Conservation (phyloP, 2,888 invertebrate genomes). For the Phalera bucephala region DNA sequence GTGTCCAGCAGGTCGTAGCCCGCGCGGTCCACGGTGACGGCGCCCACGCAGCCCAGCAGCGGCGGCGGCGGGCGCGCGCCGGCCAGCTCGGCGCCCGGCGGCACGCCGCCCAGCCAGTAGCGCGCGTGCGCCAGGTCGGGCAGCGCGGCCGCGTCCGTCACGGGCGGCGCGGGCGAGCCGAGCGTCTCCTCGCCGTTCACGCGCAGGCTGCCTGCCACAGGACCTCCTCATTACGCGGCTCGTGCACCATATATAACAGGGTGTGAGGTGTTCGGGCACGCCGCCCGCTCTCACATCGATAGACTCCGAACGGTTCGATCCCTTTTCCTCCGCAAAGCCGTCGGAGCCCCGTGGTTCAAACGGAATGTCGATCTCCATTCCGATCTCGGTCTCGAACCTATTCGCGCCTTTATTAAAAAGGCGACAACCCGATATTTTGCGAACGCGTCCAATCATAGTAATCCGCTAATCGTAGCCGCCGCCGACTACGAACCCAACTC, state of each 20-base stretch:
- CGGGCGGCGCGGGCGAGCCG: slow-evolving; percentile 86
- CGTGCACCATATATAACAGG: slow-evolving; percentile 3
- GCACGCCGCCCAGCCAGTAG: slow-evolving; percentile 93
- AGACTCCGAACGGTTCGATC: too few relatives aligned
- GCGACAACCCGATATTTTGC: too few relatives aligned
- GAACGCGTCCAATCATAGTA: too few relatives aligned
- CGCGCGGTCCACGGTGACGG: slow-evolving; percentile 87
- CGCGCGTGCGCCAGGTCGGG: slow-evolving; percentile 87
- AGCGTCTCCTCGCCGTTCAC: slow-evolving; percentile 87
- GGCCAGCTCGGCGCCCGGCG: slow-evolving; percentile 81
- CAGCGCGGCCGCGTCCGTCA: slow-evolving; percentile 79
- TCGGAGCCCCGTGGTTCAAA: too few relatives aligned
- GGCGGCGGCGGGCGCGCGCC: slow-evolving; percentile 51
- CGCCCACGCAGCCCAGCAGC: slow-evolving; percentile 93
- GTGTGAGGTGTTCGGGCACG: too few relatives aligned
- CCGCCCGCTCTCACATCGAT: too few relatives aligned
- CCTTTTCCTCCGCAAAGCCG: too few relatives aligned
- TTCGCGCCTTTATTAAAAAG: too few relatives aligned
- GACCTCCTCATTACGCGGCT: slow-evolving; percentile 38
- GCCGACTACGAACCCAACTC: too few relatives aligned
- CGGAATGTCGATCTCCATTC: too few relatives aligned
- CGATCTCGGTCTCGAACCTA: too few relatives aligned
- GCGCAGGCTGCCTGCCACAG: slow-evolving; percentile 84
- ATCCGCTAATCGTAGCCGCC: too few relatives aligned
- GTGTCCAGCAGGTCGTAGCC: slow-evolving; percentile 89